Evolutionary conservation across 2,888 invertebrate species (phyloP).

Genomic region (Gortyna flavago): DNA sequence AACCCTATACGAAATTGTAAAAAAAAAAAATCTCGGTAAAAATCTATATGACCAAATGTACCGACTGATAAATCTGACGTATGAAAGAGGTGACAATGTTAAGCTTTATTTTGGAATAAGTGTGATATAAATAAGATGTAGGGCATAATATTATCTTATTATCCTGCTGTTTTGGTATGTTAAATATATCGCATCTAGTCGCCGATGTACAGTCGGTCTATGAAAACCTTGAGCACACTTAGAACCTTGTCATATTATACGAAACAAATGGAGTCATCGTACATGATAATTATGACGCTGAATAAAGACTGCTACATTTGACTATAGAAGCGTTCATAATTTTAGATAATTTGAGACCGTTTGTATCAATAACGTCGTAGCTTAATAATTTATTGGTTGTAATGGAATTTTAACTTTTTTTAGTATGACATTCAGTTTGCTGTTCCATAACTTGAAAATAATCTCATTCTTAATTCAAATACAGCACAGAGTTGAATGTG

Average conservation of each 20-base stretch:
- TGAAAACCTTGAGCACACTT: constrained; percentile 7
- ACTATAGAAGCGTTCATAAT: not conserved
- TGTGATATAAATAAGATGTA: constrained; percentile 24
- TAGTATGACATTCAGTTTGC: not conserved
- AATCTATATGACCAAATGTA: constrained; percentile 38
- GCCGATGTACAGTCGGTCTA: constrained; percentile 20
- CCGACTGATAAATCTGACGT: constrained; percentile 21
- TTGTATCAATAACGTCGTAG: not conserved
- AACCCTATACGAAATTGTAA: not conserved
- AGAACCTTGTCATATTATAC: constrained; percentile 5
- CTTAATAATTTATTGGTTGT: not conserved
- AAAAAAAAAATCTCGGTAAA: not conserved
- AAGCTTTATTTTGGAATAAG: constrained; percentile 16
- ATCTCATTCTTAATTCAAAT: not conserved
- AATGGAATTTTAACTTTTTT: not conserved
- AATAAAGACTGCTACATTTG: not conserved
- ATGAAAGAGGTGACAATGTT: constrained; percentile 7
- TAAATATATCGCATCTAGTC: constrained; percentile 41
- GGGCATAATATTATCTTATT: constrained; percentile 18
- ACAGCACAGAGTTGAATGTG: constrained; percentile 5
- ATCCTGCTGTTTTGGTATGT: constrained; percentile 22
- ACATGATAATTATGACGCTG: not conserved
- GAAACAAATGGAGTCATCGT: not conserved
- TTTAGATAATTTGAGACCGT: not conserved
- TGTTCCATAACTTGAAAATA: not conserved